These are phyloP conservation scores for Brachionus plicatilis DNA, from an alignment of 1,140 invertebrate genomes.

Conservation along the genomic window DNA sequence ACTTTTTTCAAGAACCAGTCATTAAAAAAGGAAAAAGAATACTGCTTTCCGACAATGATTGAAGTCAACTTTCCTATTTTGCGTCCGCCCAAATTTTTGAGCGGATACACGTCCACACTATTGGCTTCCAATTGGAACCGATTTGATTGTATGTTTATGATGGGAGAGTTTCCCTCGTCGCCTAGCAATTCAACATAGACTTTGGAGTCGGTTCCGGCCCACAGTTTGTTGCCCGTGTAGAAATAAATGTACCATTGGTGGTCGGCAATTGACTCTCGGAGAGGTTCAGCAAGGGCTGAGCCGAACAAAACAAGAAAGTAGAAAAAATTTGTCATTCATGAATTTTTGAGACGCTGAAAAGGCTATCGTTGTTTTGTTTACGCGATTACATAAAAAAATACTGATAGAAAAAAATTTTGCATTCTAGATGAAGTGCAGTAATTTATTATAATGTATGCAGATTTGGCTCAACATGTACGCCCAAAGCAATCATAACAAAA, in stretches of 20 bases:
- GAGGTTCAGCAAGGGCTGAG: neutral
- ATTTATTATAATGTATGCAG: neutral
- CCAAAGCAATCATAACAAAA: neutral
- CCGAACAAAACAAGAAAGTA: neutral
- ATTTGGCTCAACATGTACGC: neutral
- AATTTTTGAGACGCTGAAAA: neutral
- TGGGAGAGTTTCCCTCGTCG: neutral
- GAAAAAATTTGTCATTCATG: neutral
- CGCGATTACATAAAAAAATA: neutral
- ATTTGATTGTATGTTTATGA: neutral
- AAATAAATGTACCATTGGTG: conserved; percentile 13
- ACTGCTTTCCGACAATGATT: conserved; percentile 22
- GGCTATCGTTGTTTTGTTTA: neutral
- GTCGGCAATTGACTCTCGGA: neutral
- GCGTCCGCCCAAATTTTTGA: neutral
- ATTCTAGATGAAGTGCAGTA: neutral
- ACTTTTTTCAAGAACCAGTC: conserved; percentile 14
- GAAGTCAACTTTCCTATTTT: conserved; percentile 11
- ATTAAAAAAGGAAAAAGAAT: conserved; percentile 28
- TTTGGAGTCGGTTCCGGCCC: conserved; percentile 25
- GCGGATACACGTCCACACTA: neutral
- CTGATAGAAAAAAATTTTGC: neutral
- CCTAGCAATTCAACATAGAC: conserved; percentile 3
- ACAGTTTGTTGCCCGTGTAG: conserved; percentile 12
- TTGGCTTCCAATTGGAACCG: conserved; percentile 1